Base-by-base conservation (phyloP, 2,797 vertebrate species). In the Hippocampus kuda region DNA sequence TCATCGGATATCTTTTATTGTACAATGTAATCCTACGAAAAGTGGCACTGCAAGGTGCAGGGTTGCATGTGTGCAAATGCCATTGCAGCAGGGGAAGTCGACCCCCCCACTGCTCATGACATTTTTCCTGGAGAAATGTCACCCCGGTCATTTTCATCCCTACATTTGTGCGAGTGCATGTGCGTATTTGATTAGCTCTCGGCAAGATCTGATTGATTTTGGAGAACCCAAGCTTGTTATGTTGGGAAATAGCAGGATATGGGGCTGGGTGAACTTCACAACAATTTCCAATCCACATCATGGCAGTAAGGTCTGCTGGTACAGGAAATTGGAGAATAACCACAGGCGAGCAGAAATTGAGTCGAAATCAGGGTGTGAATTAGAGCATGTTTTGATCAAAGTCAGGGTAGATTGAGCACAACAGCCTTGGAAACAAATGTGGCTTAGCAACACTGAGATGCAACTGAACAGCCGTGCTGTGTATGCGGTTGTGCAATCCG, bases 101-200 rank as follows among this genome's bases (percentile, higher is more conserved):
- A 83, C 78, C 81, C 78, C 78, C 83, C 83, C 75, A 76, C 79
- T 74, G 76, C 78, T 85, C 85, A 83, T 88, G 88, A 87, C 85
- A 89, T 90, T 90, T 90, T 84, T 82, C 84, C 71, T 68, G 46
- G 70, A 76, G 79, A 90, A 89, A 89, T 91, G 86, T 85, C 86
- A 86, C 84, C 84, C 79, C 63, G 78, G 73, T 72, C 81, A 83
- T 90, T 88, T 89, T 81, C 74, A 81, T 77, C 72, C 68, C 72
- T 30, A 67, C 70, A 70, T 41, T 53, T 54, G 41, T 42, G 41
- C 49, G 48, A 62, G 57, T 54, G 68, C 70, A 66, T 65, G 68
- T 59, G 65, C 70, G 68, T 72, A 66, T 69, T 79, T 80, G 71
- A 81, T 77, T 77, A 69, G 69, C 74, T 69, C 60, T 72, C 77